phyloP scores from a whole-genome alignment of 2,888 invertebrate species.

The Agrotis ipsilon region DNA sequence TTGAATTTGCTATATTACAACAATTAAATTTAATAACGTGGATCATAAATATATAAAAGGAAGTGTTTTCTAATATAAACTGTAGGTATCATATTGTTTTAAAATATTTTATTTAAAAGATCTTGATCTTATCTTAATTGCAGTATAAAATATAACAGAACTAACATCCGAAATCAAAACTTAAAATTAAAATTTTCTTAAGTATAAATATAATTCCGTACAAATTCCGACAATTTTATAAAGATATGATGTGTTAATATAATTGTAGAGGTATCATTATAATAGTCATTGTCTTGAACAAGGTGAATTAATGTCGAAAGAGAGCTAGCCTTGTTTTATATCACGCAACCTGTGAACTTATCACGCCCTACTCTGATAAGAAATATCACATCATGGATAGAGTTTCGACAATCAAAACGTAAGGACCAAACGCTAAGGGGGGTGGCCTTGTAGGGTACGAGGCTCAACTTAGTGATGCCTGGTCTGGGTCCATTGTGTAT shows the following conservation, averaged over 20 bases:
- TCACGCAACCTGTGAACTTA: constrained; percentile 55
- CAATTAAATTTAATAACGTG: neutral
- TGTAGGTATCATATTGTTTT: no score
- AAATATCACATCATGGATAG: constrained; percentile 4
- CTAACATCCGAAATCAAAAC: constrained; percentile 21
- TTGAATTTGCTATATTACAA: neutral
- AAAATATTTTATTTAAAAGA: no score
- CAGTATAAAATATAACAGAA: constrained; percentile 14
- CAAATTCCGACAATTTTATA: constrained; percentile 43
- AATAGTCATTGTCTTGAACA: constrained; percentile 70
- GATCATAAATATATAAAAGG: neutral
- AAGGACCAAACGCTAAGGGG: no score
- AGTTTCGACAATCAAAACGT: neutral
- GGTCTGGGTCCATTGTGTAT: no score
- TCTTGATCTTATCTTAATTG: constrained; percentile 21
- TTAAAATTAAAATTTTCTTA: no score
- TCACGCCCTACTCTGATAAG: constrained; percentile 20
- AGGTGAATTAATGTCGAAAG: constrained; percentile 70
- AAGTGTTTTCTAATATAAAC: neutral
- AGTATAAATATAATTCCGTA: constrained; percentile 29
- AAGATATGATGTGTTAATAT: constrained; percentile 56
- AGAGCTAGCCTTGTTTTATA: constrained; percentile 65
- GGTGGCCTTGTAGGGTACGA: no score
- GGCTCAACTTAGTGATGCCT: no score
- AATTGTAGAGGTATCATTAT: constrained; percentile 60